phyloP scores from a whole-genome alignment of 2,888 invertebrate genomes.

The Cremastinae sp. region DNA sequence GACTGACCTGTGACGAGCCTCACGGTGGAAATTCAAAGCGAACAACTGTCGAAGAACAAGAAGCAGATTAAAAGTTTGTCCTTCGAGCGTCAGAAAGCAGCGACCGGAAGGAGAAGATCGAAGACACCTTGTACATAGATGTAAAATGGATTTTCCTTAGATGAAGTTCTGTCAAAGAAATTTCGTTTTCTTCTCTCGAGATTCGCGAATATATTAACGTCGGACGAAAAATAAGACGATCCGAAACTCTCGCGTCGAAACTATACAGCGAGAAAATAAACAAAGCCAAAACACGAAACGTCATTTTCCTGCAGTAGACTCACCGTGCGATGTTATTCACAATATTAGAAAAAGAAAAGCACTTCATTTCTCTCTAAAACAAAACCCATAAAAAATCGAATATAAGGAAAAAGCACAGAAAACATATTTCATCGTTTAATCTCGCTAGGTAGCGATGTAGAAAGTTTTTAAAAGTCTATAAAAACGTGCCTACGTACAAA shows the following conservation, averaged over 20 bases:
- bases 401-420: neutral
- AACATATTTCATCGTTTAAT: constrained; percentile 8
- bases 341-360: neutral
- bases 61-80: constrained; percentile 25
- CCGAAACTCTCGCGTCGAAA: neutral
- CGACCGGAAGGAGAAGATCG: constrained; percentile 18
- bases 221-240: neutral
- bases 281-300: neutral
- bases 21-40: constrained; percentile 55
- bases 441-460: neutral
- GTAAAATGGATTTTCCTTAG: constrained; percentile 21
- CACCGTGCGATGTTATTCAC: neutral
- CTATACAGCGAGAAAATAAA: neutral
- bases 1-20: constrained; percentile 69
- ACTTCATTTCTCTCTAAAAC: neutral
- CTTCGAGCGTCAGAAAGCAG: constrained; percentile 17
- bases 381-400: neutral
- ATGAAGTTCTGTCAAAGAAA: constrained; percentile 5
- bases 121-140: constrained; percentile 51
- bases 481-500: constrained; percentile 35
- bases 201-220: neutral
- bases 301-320: neutral
- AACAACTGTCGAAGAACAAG: constrained; percentile 23
- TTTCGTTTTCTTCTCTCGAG: neutral
- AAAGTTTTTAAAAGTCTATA: constrained; percentile 15